Base-by-base conservation (phyloP, 2,113 vertebrate genomes). In the Australoheros scitulus region DNA sequence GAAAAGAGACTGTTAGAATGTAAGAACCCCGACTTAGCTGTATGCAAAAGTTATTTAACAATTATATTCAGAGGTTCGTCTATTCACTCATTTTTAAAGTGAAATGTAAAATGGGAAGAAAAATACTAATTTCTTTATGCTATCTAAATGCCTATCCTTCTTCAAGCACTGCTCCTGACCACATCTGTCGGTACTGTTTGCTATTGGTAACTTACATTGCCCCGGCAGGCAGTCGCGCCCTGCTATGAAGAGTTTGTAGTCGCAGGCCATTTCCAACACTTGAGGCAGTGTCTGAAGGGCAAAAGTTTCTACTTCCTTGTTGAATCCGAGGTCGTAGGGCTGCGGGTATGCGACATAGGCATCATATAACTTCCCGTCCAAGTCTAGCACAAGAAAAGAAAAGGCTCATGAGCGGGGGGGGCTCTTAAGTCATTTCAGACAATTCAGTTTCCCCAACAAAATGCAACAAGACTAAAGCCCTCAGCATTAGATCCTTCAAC, bases 281-380 rank as follows among this genome's bases (percentile, higher is more conserved):
- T 96, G 89, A 0, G 98, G 97, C 14, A 99, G 87, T 2, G 94
- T 86, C n/a, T 94, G 94, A 61, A 81, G 38, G 47, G 95, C 97
- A 86, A 99, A 96, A 0, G 32, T 90, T 68, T 96, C 96, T 68
- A 96, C 90, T 13, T 92, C 81, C 57, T 93, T 57, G 59, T 93
- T 94, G 9, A 59, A 82, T 7, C 86, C 88, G 0, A 1, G 50
- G 41, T 79, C 80, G 50, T 88, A 80, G 50, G 92, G 90, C 84
- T 93, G 96, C 3, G 97, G 97, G 88, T 97, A 98, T 0, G 97
- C 93, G 76, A 99, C 94, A 2, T 98, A 99, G 7, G 98, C 98
- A 82, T 99, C 98, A 34, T 97, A 99, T 57, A 92, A 78, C 88
- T 97, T 99, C 61, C 96, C 97, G 92, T 99, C 97, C 68, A 92